Base-by-base conservation (phyloP, 2,113 vertebrate genomes). In the Hyla sarda region DNA sequence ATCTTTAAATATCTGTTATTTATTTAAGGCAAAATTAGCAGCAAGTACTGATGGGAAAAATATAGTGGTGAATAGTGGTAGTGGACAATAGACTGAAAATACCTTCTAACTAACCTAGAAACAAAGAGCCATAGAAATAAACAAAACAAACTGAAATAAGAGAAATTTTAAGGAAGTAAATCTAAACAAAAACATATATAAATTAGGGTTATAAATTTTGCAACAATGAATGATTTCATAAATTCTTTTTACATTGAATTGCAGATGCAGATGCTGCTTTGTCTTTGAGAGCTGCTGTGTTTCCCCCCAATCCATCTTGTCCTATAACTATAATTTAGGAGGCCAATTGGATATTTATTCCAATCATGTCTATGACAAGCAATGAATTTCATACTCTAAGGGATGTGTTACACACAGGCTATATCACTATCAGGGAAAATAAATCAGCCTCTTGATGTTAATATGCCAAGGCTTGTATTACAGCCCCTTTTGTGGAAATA, bases 271-370 rank as follows among this genome's bases (percentile, higher is more conserved):
- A 41, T 41, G 9, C 7, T 41, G 32, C 34, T 37, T 41, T 71
- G 19, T 41, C 32, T 41, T 41, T 3, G 2, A 41, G 19, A 37
- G 67, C 23, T 10, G 34, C 19, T 71, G 9, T 41, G 23, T 37
- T 71, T 71, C 2, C 10, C 19, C 19, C 23, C 12, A 71, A 71
- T 37, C 34, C 32, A 12, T 23, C 19, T 41, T 71, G 19, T 12
- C 11, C 67, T 71, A 71, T 71, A 67, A 67, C 32, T 67, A 67
- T 67, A 10, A 41, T 37, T 71, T 71, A 41, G 34, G 19, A 71
- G 34, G 67, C 32, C 67, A 71, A 41, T 41, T 71, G 32, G 67
- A 71, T 71, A 71, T 71, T 71, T 71, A 71, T 71, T 71, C 67
- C 67, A 71, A 71, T 47, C 72, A 74, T 47, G 72, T 74, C 32